These are phyloP conservation scores for Cavia aperea DNA, from an alignment of 2,113 vertebrate species.

Conservation along the genomic window DNA sequence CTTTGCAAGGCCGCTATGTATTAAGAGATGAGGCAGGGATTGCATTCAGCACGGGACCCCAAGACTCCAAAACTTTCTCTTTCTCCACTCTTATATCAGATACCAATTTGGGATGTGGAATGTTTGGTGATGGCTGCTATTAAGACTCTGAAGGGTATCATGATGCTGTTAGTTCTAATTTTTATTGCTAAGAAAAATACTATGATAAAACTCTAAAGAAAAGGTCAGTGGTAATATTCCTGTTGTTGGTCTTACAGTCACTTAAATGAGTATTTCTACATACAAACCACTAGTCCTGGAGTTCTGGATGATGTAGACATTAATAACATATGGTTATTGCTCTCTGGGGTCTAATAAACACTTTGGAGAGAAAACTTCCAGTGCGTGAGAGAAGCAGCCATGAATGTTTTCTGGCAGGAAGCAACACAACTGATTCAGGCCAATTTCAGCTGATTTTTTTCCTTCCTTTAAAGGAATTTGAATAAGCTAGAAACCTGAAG, in stretches of 20 bases:
- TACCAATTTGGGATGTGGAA: neutral
- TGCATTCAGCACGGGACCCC: rapidly evolving
- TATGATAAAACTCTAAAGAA: neutral
- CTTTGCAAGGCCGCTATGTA: neutral
- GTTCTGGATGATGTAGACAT: neutral
- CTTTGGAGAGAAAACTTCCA: slow-evolving; percentile 6
- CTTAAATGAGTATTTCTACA: slow-evolving; percentile 31
- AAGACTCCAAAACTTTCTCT: neutral
- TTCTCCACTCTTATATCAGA: neutral
- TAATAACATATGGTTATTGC: slow-evolving; percentile 13
- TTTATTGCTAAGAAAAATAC: neutral
- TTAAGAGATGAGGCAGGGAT: neutral
- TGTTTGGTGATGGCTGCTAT: neutral
- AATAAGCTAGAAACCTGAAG: neutral
- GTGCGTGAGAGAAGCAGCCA: neutral
- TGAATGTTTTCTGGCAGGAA: neutral
- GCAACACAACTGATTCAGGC: neutral
- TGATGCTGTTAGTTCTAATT: neutral
- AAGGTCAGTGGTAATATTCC: neutral
- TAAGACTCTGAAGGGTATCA: neutral
- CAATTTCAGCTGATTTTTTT: neutral
- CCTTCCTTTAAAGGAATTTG: neutral
- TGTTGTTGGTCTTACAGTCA: neutral
- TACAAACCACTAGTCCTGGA: neutral
- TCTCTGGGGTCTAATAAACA: slow-evolving; percentile 46